These are phyloP conservation scores for Holotrichia oblita DNA, from an alignment of 1,140 invertebrate genomes.

Conservation along the genomic window DNA sequence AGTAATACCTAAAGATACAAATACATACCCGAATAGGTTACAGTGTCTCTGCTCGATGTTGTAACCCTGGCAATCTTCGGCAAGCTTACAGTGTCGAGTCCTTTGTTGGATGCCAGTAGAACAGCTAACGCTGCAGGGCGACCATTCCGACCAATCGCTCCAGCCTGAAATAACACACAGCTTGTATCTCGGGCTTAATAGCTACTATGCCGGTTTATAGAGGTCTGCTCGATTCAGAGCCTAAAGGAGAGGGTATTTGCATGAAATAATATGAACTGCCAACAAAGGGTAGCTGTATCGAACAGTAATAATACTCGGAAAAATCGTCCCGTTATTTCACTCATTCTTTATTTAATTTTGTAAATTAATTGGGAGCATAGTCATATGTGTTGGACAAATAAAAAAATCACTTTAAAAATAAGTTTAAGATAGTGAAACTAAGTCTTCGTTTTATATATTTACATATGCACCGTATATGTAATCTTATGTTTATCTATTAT, in stretches of 20 bases:
- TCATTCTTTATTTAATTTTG: too few species aligned
- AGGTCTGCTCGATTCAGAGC: too few species aligned
- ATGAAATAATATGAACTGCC: background rate
- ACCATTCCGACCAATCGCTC: constrained; percentile 70
- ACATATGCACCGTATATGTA: too few species aligned
- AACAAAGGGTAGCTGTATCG: background rate
- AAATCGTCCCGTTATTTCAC: too few species aligned
- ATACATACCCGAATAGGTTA: constrained; percentile 64
- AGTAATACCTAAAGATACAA: background rate
- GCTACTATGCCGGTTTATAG: too few species aligned
- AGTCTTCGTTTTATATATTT: too few species aligned
- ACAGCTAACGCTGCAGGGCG: constrained; percentile 82
- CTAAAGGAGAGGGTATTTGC: background rate
- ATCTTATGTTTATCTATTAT: too few species aligned
- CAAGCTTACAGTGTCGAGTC: constrained; percentile 62
- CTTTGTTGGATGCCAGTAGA: constrained; percentile 78
- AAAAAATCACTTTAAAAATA: too few species aligned
- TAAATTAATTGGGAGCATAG: too few species aligned
- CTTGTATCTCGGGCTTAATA: background rate
- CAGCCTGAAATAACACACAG: constrained; percentile 62
- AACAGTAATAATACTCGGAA: background rate
- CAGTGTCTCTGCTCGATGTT: constrained; percentile 65
- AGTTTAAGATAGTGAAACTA: too few species aligned
- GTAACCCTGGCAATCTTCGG: constrained; percentile 63
- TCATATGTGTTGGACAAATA: too few species aligned